A percentile compares a stretch with the other conserved stretches of the same genome.
Evolutionary conservation across 1,140 invertebrate genomes (phyloP).

Genomic region (Leptopilina boulardi): DNA sequence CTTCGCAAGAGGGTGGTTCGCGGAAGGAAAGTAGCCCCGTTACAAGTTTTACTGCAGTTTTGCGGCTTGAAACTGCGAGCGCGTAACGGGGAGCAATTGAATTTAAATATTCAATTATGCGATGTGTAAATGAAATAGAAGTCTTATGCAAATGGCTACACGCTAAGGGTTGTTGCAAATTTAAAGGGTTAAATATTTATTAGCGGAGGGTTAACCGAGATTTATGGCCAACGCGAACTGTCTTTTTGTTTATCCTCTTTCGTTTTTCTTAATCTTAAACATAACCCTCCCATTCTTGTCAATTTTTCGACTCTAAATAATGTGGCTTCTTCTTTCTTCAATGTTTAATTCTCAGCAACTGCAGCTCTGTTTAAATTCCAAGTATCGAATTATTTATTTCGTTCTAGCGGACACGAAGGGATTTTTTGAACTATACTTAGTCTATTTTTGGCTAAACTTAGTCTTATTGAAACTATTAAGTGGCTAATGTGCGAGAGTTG

Average conservation of each 20-base stretch:
- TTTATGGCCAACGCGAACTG: conserved; percentile 64
- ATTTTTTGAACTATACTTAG: not conserved
- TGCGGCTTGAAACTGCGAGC: conserved; percentile 75
- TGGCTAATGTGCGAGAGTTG: conserved; percentile 50
- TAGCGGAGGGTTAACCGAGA: conserved; percentile 74
- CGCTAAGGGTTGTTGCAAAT: conserved; percentile 76
- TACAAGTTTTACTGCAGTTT: conserved; percentile 78
- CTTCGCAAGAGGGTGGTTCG: conserved; percentile 56
- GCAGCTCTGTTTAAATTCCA: too few species aligned
- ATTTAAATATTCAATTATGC: conserved; percentile 79
- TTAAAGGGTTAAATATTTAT: conserved; percentile 78
- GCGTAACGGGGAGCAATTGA: conserved; percentile 76
- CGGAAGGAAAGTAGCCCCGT: conserved; percentile 74
- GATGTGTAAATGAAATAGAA: conserved; percentile 81
- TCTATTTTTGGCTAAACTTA: not conserved
- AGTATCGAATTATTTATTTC: not conserved
- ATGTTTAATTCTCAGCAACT: not conserved
- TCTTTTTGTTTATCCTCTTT: conserved; percentile 15
- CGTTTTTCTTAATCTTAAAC: not conserved
- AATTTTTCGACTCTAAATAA: not conserved
- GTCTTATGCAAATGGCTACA: conserved; percentile 78
- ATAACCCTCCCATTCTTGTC: not conserved
- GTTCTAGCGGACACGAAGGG: not conserved
- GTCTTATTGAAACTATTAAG: not conserved
- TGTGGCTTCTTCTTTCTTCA: not conserved